Percentiles rank a stretch among this genome's conserved stretches.
Conservation (phyloP, 2,888 invertebrate genomes). For the Druceiella hillmani region DNA sequence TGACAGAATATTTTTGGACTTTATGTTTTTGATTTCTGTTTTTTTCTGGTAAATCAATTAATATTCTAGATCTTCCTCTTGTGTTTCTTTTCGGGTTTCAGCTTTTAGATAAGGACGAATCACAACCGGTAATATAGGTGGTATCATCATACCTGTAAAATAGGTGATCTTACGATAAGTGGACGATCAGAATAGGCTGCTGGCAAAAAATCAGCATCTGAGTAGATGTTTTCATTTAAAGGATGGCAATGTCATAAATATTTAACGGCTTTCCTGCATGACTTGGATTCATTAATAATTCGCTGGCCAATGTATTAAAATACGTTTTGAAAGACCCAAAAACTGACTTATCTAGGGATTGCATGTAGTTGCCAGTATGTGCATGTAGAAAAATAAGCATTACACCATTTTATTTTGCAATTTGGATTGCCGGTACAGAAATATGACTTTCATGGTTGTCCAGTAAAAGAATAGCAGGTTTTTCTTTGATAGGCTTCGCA, state of each 20-base stretch:
- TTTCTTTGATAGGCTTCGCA: constrained; percentile 24
- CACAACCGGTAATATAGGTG: constrained; percentile 8
- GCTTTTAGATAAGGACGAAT: constrained; percentile 14
- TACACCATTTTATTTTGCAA: no score
- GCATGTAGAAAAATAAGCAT: no score
- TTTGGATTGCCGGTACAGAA: no score
- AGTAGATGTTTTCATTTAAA: constrained; percentile 18
- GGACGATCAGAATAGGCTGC: no score
- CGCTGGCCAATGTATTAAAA: constrained; percentile 20
- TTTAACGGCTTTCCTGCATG: constrained; percentile 26
- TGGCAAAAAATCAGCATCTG: constrained; percentile 16
- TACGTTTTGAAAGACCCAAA: constrained; percentile 24
- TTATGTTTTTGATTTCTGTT: constrained; percentile 9
- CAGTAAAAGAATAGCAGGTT: no score
- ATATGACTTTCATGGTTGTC: no score
- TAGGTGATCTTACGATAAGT: constrained; percentile 12
- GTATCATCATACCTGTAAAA: constrained; percentile 8
- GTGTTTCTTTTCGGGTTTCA: constrained; percentile 9
- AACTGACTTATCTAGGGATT: constrained; percentile 28
- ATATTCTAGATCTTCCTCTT: constrained; percentile 14
- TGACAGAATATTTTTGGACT: constrained; percentile 6
- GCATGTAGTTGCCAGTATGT: constrained; percentile 27
- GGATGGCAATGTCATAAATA: constrained; percentile 29
- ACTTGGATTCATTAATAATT: constrained; percentile 18
- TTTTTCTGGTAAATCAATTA: constrained; percentile 22